Conservation (phyloP, 2,113 vertebrate genomes). For the Ivindomyrus marchei region DNA sequence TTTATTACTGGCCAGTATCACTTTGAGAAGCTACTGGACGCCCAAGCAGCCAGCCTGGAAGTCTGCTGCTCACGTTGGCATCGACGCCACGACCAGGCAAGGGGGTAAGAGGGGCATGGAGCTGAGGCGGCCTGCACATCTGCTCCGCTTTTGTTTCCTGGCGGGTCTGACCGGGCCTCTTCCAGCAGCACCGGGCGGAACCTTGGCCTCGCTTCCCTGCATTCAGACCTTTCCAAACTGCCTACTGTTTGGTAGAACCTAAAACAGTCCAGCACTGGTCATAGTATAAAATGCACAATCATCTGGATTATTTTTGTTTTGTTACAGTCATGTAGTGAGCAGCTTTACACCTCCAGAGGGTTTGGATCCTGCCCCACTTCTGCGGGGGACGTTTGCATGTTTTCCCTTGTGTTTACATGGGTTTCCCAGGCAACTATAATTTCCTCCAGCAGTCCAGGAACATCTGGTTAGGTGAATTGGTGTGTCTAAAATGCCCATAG, state of each 20-base stretch:
- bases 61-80: not conserved
- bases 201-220: not conserved
- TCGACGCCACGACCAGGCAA: no score
- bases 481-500: not conserved
- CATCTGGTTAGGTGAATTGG: not conserved
- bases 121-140: not conserved
- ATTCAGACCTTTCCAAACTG: constrained; percentile 2
- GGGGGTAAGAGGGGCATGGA: not conserved
- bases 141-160: not conserved
- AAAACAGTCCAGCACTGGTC: not conserved
- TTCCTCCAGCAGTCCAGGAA: not conserved
- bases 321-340: not conserved
- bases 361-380: not conserved
- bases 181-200: not conserved
- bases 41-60: not conserved
- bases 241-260: not conserved
- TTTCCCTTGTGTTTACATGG: not conserved
- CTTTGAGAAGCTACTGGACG: not conserved
- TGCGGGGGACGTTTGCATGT: not conserved
- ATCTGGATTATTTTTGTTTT: not conserved
- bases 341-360: not conserved
- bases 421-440: not conserved
- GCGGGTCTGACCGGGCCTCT: not conserved
- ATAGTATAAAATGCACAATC: not conserved
- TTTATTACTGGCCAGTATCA: not conserved